These are phyloP conservation scores for Dendrophyllia cribrosa DNA, from an alignment of 64 coral and sea anemone species.

Conservation along the genomic window DNA sequence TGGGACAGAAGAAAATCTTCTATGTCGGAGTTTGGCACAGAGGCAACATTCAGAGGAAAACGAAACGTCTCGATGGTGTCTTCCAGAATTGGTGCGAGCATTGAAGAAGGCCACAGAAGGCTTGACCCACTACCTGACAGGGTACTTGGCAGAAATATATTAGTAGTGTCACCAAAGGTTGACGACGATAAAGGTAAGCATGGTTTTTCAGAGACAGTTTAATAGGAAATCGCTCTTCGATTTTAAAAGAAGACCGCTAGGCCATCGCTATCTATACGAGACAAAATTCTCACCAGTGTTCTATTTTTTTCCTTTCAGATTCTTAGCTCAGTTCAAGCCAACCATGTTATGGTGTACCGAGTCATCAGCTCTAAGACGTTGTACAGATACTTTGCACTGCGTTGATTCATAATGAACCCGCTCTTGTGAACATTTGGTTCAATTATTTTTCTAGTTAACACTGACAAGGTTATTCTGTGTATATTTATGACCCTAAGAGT, in stretches of 20 bases:
- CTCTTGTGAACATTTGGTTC: neutral
- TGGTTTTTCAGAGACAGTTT: neutral
- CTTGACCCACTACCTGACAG: slow-evolving; percentile 58
- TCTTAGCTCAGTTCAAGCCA: neutral
- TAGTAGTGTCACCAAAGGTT: neutral
- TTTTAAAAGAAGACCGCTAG: too few species aligned
- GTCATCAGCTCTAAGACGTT: neutral
- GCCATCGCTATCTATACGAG: too few species aligned
- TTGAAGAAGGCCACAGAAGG: slow-evolving; percentile 12
- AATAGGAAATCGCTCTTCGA: too few species aligned
- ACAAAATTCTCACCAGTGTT: neutral
- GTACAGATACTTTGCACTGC: neutral
- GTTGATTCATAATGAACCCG: neutral
- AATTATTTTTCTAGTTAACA: neutral
- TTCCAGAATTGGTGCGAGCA: neutral
- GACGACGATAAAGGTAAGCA: slow-evolving; percentile 34
- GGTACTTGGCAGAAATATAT: slow-evolving; percentile 15
- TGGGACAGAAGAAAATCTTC: neutral
- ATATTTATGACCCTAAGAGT: too few species aligned
- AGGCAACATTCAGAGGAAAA: slow-evolving; percentile 11
- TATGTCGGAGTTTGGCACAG: neutral
- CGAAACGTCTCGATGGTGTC: neutral
- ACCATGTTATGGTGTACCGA: neutral
- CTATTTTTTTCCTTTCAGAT: neutral
- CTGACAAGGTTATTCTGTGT: too few species aligned